Evolutionary conservation across 2,113 vertebrate genomes (phyloP).

Genomic region (Pluvianellus socialis): DNA sequence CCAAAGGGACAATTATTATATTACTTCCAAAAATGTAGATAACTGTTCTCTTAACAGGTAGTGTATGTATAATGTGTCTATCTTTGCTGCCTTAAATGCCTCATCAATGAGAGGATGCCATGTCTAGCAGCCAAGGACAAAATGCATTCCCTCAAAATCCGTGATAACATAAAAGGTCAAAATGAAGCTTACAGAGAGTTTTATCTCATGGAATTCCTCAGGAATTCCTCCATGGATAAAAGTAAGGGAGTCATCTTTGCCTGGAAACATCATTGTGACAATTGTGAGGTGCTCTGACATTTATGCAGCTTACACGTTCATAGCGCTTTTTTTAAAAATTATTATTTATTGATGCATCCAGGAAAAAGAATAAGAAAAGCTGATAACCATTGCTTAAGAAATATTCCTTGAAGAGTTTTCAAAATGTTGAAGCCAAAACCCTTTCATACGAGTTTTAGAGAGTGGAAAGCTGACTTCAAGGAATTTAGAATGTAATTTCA

Average conservation of each 20-base stretch:
- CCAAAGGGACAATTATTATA: background rate
- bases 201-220: background rate
- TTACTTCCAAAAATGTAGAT: background rate
- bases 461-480: background rate
- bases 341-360: background rate
- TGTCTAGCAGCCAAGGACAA: background rate
- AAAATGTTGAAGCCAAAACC: background rate
- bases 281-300: background rate
- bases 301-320: background rate
- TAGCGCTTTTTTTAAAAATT: background rate
- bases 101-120: background rate
- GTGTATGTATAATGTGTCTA: background rate
- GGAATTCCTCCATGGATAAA: background rate
- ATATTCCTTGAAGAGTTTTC: background rate
- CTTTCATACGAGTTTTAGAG: background rate
- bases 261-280: accelerated
- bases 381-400: background rate
- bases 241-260: background rate
- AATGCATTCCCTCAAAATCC: background rate
- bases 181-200: background rate
- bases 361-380: background rate
- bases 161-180: background rate
- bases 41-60: background rate
- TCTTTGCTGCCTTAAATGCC: background rate
- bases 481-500: background rate